Conservation (phyloP, 2,888 invertebrate species). For the Vesta saturnalis region DNA sequence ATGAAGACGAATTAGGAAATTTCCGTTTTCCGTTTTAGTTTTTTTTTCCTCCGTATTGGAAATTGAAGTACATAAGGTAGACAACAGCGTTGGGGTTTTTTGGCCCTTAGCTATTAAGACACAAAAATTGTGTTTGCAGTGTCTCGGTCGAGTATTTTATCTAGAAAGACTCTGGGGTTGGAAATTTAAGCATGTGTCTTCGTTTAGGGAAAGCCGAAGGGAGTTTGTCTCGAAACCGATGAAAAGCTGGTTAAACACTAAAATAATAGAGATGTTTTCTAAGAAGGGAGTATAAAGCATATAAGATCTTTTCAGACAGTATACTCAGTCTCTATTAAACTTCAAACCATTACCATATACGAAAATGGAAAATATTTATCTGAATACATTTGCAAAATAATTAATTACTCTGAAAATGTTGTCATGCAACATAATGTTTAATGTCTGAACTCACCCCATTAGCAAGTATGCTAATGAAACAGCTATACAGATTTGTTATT, state of each 20-base stretch:
- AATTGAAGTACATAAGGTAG: conserved; percentile 12
- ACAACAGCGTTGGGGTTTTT: conserved; percentile 40
- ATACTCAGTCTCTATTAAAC: too few relatives aligned
- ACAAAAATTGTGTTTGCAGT: conserved; percentile 56
- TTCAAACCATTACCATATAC: too few relatives aligned
- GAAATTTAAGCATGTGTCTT: conserved; percentile 31
- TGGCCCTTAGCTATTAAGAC: conserved; percentile 54
- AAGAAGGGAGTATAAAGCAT: background rate
- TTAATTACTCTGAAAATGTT: background rate
- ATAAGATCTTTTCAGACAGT: too few relatives aligned
- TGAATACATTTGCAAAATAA: background rate
- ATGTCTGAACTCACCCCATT: too few relatives aligned
- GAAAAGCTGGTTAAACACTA: conserved; percentile 15
- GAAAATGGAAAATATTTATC: background rate
- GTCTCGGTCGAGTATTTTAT: conserved; percentile 50
- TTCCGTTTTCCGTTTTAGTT: background rate
- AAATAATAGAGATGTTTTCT: background rate
- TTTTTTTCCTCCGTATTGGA: background rate
- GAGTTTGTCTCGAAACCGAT: conserved; percentile 22
- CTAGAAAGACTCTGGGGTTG: conserved; percentile 41
- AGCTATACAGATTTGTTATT: conserved; percentile 35
- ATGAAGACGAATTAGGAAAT: conserved; percentile 1
- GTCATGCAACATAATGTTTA: too few relatives aligned
- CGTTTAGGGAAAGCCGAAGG: conserved; percentile 19
- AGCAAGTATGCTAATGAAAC: too few relatives aligned